phyloP scores from a whole-genome alignment of 2,113 vertebrate species.

The Hippocampus mohnikei region DNA sequence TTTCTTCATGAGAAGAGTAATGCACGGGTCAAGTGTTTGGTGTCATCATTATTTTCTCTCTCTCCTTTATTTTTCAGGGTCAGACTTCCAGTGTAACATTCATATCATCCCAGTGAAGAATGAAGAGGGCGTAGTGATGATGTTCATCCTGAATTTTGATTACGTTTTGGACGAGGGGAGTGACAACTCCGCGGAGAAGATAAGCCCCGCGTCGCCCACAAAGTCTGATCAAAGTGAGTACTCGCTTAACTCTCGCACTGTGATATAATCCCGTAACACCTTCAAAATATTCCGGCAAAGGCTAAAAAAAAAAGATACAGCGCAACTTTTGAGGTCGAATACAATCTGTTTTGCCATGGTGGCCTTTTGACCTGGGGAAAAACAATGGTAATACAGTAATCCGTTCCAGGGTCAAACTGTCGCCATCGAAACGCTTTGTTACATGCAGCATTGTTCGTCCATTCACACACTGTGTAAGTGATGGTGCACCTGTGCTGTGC shows the following conservation, averaged over 20 bases:
- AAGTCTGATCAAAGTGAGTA: constrained; percentile 91
- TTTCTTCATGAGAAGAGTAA: neutral
- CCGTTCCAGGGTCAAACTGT: neutral
- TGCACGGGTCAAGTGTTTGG: constrained; percentile 6
- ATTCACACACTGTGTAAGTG: too few species aligned
- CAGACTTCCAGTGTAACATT: constrained; percentile 91
- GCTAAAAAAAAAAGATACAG: neutral
- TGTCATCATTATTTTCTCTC: constrained; percentile 33
- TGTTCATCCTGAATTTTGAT: constrained; percentile 98
- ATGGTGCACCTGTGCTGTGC: too few species aligned
- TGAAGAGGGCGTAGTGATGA: constrained; percentile 95
- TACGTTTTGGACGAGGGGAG: constrained; percentile 83
- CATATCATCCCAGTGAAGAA: constrained; percentile 98
- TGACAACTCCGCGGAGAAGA: constrained; percentile 80
- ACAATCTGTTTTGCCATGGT: neutral
- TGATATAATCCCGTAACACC: neutral
- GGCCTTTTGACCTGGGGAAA: neutral
- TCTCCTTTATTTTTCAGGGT: constrained; percentile 72
- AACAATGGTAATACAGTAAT: neutral
- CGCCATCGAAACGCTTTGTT: neutral
- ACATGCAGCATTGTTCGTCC: neutral
- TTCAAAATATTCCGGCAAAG: neutral
- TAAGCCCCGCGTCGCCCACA: constrained; percentile 84
- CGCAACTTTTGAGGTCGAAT: neutral
- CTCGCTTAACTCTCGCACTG: neutral